phyloP scores from a whole-genome alignment of 2,797 vertebrate species.

The Siniperca undulata region DNA sequence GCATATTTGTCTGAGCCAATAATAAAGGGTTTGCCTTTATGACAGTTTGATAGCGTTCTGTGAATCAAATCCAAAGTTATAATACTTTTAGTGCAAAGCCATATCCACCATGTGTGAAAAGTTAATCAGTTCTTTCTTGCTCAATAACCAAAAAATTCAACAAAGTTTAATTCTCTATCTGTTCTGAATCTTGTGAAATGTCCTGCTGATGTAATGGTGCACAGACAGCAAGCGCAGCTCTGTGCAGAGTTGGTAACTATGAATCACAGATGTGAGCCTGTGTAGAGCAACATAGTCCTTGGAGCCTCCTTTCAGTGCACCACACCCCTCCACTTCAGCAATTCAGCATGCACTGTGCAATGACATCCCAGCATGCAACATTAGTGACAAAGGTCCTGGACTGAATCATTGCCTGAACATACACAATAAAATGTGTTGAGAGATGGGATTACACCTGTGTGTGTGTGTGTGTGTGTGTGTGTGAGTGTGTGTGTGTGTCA shows the following conservation, averaged over 20 bases:
- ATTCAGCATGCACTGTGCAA: conserved; percentile 20
- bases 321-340: conserved; percentile 66
- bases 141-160: neutral
- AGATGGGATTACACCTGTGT: neutral
- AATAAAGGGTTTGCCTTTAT: neutral
- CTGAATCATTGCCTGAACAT: conserved; percentile 20
- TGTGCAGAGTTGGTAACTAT: conserved; percentile 38
- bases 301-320: conserved; percentile 43
- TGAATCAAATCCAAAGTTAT: conserved; percentile 42
- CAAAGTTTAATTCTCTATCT: neutral
- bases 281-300: conserved; percentile 27
- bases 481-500: too few relatives aligned
- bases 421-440: conserved; percentile 12
- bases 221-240: conserved; percentile 19
- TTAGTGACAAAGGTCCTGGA: conserved; percentile 12
- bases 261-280: conserved; percentile 64
- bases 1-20: neutral
- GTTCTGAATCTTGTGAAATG: neutral
- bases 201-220: neutral
- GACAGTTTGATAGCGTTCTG: conserved; percentile 9
- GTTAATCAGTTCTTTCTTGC: conserved; percentile 11
- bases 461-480: neutral
- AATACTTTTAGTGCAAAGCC: neutral
- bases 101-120: neutral
- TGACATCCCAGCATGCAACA: conserved; percentile 27